A percentile compares a stretch with the other conserved stretches of the same genome.
Evolutionary conservation across 1,140 invertebrate genomes (phyloP).

Genomic region (Cardiocondyla obscurior): DNA sequence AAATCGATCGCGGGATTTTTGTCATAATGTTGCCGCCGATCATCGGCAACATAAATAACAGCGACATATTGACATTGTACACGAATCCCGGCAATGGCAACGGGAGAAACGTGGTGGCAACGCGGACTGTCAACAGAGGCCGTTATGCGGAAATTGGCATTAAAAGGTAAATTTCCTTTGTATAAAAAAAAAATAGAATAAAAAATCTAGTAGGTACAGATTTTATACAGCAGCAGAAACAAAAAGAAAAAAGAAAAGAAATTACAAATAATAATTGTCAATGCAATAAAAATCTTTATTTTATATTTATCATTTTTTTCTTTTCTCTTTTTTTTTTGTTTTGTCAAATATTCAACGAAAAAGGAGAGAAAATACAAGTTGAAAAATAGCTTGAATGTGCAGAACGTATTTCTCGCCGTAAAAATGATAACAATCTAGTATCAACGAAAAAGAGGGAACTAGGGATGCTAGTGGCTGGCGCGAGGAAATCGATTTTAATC

Average conservation of each 20-base stretch:
- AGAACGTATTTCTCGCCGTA: too few relatives aligned
- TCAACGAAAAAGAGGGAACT: slow-evolving; percentile 29
- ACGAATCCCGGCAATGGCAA: slow-evolving; percentile 75
- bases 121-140: slow-evolving; percentile 68
- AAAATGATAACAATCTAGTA: too few relatives aligned
- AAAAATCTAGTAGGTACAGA: not conserved
- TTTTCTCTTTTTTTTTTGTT: too few relatives aligned
- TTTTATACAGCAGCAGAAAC: not conserved
- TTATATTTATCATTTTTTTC: too few relatives aligned
- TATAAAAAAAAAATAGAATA: slow-evolving; percentile 5
- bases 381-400: too few relatives aligned
- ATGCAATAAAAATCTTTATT: too few relatives aligned
- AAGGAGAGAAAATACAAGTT: too few relatives aligned
- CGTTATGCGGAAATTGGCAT: slow-evolving; percentile 81
- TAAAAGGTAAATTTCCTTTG: slow-evolving; percentile 75
- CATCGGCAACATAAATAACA: slow-evolving; percentile 80
- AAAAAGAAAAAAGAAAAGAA: not conserved
- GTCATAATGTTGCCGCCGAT: slow-evolving; percentile 76
- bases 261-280: too few relatives aligned
- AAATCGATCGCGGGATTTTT: slow-evolving; percentile 56
- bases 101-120: slow-evolving; percentile 55
- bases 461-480: not conserved
- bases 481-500: slow-evolving; percentile 75
- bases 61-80: slow-evolving; percentile 80
- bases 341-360: too few relatives aligned